Percentiles rank a stretch among this genome's conserved stretches.
Evolutionary conservation across 2,797 vertebrate genomes (phyloP).

Genomic region (Furcifer pardalis): DNA sequence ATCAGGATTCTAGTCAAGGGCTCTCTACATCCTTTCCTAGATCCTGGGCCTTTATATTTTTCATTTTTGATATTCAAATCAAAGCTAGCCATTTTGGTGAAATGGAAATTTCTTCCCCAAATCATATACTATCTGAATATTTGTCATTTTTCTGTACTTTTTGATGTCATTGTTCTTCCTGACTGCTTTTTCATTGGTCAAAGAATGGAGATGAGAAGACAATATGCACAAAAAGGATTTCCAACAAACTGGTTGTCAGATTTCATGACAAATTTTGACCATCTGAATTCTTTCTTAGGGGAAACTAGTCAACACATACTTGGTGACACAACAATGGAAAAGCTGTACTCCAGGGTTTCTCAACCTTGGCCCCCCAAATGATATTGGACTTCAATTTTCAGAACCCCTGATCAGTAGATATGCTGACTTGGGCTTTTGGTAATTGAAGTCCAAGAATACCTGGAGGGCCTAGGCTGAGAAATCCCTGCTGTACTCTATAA

Average conservation of each 20-base stretch:
- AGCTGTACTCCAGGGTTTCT: too few relatives aligned
- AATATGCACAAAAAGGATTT: not conserved
- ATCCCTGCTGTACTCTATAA: too few relatives aligned
- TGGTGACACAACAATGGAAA: not conserved
- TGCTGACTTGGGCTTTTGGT: too few relatives aligned
- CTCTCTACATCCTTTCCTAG: not conserved
- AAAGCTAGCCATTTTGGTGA: not conserved
- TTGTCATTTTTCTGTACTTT: not conserved
- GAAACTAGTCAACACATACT: not conserved
- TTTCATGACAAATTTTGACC: slow-evolving; percentile 3
- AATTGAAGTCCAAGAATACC: too few relatives aligned
- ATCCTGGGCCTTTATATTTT: not conserved
- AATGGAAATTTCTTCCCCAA: not conserved
- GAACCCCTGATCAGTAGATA: too few relatives aligned
- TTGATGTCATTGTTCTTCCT: not conserved
- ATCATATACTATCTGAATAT: not conserved
- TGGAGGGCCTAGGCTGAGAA: too few relatives aligned
- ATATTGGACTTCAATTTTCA: too few relatives aligned
- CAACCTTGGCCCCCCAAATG: too few relatives aligned
- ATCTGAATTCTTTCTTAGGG: not conserved
- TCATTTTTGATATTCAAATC: not conserved
- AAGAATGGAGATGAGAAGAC: not conserved
- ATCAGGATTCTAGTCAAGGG: not conserved
- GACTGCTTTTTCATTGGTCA: not conserved
- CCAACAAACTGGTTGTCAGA: slow-evolving; percentile 5